Conservation (phyloP, 2,888 invertebrate species). For the Lordiphosa fenestrarum region DNA sequence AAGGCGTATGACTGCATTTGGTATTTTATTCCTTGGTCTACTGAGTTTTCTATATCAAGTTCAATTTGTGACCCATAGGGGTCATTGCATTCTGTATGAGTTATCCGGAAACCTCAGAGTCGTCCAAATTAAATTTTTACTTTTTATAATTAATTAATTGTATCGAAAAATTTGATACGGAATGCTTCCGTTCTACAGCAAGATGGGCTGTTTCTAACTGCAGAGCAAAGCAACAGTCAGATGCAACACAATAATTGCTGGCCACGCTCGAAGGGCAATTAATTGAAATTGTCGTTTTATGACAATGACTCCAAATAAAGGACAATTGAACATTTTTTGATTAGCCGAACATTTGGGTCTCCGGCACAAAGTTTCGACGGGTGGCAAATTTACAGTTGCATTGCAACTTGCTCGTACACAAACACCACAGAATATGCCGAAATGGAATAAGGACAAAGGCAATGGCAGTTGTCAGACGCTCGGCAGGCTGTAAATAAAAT, state of each 20-base stretch:
- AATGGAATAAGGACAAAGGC: conserved; percentile 18
- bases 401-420: conserved; percentile 22
- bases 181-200: too few species aligned
- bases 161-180: too few species aligned
- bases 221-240: background rate
- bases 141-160: too few species aligned
- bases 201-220: too few species aligned
- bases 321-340: conserved; percentile 46
- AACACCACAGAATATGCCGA: conserved; percentile 13
- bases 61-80: too few species aligned
- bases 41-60: too few species aligned
- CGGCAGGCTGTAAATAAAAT: conserved; percentile 68
- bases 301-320: conserved; percentile 39
- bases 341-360: conserved; percentile 37
- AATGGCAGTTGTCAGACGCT: conserved; percentile 23
- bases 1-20: too few species aligned
- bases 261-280: conserved; percentile 39
- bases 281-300: conserved; percentile 56
- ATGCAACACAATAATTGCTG: conserved; percentile 4
- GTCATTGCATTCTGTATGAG: too few species aligned
- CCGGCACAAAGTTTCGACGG: conserved; percentile 22
- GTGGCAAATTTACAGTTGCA: conserved; percentile 39
- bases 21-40: too few species aligned
- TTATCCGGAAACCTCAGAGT: too few species aligned
- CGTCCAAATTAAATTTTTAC: too few species aligned